Evolutionary conservation across 2,113 vertebrate species (phyloP).

Genomic region (Progne subis): DNA sequence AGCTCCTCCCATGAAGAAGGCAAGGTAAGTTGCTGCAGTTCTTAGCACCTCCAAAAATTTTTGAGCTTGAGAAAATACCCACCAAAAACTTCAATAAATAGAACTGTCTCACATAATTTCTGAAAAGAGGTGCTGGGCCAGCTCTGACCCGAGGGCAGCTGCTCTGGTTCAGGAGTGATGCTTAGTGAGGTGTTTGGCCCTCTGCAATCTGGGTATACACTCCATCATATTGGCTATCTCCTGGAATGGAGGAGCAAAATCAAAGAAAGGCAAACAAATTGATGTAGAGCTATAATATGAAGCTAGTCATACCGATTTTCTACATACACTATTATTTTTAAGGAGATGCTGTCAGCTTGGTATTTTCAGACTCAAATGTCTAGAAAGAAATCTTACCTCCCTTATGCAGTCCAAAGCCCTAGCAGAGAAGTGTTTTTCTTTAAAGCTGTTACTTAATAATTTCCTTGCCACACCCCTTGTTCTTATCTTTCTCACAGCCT

Average conservation of each 20-base stretch:
- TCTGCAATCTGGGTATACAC: neutral
- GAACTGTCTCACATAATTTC: neutral
- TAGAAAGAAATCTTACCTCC: neutral
- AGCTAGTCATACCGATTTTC: neutral
- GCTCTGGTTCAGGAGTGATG: neutral
- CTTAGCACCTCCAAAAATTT: neutral
- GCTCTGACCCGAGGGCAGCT: neutral
- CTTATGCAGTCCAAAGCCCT: neutral
- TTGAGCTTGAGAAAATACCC: neutral
- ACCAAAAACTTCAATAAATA: slow-evolving; percentile 11
- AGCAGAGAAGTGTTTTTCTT: neutral
- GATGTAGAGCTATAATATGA: neutral
- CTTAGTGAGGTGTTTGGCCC: neutral
- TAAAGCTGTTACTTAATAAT: neutral
- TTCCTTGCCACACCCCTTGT: neutral
- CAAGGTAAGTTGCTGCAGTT: neutral
- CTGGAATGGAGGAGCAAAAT: neutral
- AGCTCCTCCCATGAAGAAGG: neutral
- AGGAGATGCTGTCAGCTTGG: neutral
- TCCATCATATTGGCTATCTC: rapidly evolving
- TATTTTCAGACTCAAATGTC: neutral
- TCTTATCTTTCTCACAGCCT: neutral
- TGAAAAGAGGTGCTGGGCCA: neutral
- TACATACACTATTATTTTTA: neutral
- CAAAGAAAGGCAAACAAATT: neutral